Evolutionary conservation across 2,888 invertebrate genomes (phyloP), one percentile per base, ranked within the genome.

Genomic region (Trichopoda pennipes): DNA sequence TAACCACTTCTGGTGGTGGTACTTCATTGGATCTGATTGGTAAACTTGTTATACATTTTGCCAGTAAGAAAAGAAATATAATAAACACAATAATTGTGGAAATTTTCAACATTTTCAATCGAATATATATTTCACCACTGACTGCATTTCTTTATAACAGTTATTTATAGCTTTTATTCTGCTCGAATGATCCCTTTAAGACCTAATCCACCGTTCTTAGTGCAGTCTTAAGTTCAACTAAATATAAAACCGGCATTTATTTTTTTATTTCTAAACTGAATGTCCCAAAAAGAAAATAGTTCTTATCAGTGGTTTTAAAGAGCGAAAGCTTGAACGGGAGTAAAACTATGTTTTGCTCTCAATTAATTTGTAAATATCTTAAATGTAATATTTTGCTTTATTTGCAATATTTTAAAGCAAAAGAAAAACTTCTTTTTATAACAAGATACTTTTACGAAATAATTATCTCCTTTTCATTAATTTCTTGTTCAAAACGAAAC

Each of bases 1-100:
- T 76, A 80, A 86, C 87, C 60, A 87, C 85, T 85, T 86, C 86
- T 80, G 86, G 86, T 72, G 87, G 85, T n/a, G 87, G 87, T 35
- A 87, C 81, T 83, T 86, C 85, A 17, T 86, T 81, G n/a, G 70
- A 44, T 49, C 73, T 63, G 1, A 56, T 19, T 0, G 74, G 82
- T 4, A 56, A 72, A 35, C 32, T 75, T n/a, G 51, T 1, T n/a
- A 14, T 12, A 28, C 2, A 1, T 51, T 63, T 68, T 7, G 12
- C 38, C 0, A 38, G 38, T 12, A 51, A n/a, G 0, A 35, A 8
- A n/a, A 53, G 16, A 53, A 38, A 8, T 28, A 70, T 14, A 19
- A 64, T 19, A 12, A 60, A 0, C 28, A 60, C 14, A 44, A 44
- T n/a, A 42, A 61, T 19, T 61, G 6, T 56, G 28, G 14, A 12